Percentiles rank a stretch among this genome's conserved stretches.
Evolutionary conservation across 2,113 vertebrate genomes (phyloP).

Genomic region (Sinocyclocheilus grahami): DNA sequence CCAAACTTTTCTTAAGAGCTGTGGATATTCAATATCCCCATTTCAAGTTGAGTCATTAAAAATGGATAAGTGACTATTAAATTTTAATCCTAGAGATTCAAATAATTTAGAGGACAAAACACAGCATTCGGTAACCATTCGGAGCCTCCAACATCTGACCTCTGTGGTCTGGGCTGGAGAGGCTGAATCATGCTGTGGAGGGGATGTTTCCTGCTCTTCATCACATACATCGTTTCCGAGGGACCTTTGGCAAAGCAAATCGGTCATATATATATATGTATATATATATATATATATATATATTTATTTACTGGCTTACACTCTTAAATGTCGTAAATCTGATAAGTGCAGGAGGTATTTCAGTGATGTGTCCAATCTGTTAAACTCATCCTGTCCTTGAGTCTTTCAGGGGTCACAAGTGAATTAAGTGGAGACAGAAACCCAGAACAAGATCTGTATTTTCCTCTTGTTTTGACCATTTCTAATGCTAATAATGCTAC

Average conservation of each 20-base stretch:
- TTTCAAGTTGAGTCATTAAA: conserved; percentile 48
- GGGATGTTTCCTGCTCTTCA: background rate
- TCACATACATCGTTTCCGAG: background rate
- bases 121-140: conserved; percentile 7
- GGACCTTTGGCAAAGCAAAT: background rate
- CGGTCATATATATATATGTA: background rate
- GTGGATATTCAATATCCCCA: conserved; percentile 31
- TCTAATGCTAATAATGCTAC: background rate
- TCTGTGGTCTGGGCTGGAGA: background rate
- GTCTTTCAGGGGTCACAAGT: background rate
- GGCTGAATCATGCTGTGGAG: background rate
- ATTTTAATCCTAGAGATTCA: conserved; percentile 47
- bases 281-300: no score
- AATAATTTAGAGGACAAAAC: conserved; percentile 46
- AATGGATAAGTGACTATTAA: conserved; percentile 43
- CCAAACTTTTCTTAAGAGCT: conserved; percentile 32
- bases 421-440: background rate
- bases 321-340: background rate
- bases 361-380: background rate
- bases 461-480: background rate
- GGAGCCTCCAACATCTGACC: background rate
- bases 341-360: background rate
- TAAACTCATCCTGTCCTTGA: background rate
- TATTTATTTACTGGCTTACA: background rate
- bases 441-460: background rate